A percentile compares a stretch with the other conserved stretches of the same genome.
These are phyloP conservation scores for Chrysolina americana DNA, from an alignment of 2,888 invertebrate species.

Conservation along the genomic window DNA sequence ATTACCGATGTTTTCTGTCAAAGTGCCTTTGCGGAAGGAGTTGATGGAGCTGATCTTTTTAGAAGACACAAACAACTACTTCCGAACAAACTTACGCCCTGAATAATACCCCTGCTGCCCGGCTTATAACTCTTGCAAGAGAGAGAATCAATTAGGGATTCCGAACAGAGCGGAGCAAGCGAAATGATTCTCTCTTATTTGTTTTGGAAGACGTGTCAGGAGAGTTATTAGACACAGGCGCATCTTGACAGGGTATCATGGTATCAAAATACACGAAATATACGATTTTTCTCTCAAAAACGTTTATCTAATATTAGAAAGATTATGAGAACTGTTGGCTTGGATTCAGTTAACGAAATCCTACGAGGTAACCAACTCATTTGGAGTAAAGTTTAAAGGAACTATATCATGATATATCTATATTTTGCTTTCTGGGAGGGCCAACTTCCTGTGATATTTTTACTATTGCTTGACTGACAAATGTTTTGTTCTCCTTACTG, in stretches of 20 bases:
- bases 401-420: no score
- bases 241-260: constrained; percentile 31
- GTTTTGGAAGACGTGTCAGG: constrained; percentile 35
- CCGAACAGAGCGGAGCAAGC: constrained; percentile 27
- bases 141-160: constrained; percentile 35
- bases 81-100: constrained; percentile 20
- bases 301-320: no score
- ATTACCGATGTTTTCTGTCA: constrained; percentile 13
- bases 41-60: constrained; percentile 22
- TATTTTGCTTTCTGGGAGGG: no score
- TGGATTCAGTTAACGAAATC: background rate
- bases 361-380: no score
- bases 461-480: no score
- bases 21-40: constrained; percentile 14
- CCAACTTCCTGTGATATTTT: no score
- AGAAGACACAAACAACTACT: constrained; percentile 20
- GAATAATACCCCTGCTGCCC: constrained; percentile 15
- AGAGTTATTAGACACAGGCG: constrained; percentile 27
- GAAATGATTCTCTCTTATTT: constrained; percentile 35
- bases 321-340: no score
- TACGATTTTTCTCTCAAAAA: no score
- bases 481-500: no score
- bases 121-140: constrained; percentile 12
- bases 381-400: background rate
- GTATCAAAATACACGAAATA: background rate